Conservation (phyloP, 2,888 invertebrate genomes). For the Limenitis camilla region DNA sequence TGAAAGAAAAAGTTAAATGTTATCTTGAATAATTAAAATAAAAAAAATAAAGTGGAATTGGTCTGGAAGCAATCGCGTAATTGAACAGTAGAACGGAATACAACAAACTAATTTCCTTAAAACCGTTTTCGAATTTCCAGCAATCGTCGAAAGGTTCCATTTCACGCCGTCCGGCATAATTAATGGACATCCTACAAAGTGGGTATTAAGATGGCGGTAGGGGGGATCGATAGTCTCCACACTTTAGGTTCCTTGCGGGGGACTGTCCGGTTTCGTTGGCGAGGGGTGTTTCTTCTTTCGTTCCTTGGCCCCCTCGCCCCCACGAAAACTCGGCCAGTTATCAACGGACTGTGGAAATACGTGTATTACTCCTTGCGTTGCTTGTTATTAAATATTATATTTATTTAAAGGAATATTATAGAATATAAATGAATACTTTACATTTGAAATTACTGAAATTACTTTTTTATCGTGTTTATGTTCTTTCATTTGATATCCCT, state of each 20-base stretch:
- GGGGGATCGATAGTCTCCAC: constrained; percentile 60
- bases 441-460: no score
- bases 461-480: no score
- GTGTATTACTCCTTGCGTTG: no score
- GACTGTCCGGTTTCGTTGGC: constrained; percentile 38
- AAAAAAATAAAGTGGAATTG: not conserved
- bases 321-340: constrained; percentile 37
- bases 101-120: constrained; percentile 33
- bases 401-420: no score
- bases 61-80: constrained; percentile 11
- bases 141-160: constrained; percentile 45
- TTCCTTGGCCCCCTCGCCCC: constrained; percentile 50
- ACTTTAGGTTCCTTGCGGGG: constrained; percentile 55
- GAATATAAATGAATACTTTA: no score
- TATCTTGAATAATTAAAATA: not conserved
- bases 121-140: constrained; percentile 33
- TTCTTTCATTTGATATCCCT: no score
- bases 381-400: no score
- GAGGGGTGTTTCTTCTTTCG: constrained; percentile 63
- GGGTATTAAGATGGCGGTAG: constrained; percentile 63
- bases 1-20: no score
- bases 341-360: constrained; percentile 34
- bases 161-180: constrained; percentile 55
- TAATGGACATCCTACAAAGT: constrained; percentile 65
- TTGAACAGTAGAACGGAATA: constrained; percentile 30